Evolutionary conservation across 2,888 invertebrate species (phyloP).

Genomic region (Drosophila algonquin): DNA sequence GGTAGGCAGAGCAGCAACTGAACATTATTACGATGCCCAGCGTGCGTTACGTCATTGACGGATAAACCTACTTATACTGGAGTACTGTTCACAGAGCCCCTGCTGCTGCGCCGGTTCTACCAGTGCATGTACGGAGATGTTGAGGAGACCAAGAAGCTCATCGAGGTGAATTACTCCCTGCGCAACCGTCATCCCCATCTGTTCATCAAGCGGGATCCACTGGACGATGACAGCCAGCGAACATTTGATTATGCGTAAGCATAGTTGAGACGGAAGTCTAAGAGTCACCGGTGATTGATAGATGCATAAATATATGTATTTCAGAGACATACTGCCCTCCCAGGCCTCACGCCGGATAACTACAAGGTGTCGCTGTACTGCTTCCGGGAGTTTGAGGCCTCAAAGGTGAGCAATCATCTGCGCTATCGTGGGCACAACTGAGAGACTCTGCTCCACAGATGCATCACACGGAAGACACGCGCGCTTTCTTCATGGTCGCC

Average conservation of each 20-base stretch:
- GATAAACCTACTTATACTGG: constrained; percentile 4
- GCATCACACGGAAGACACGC: constrained; percentile 87
- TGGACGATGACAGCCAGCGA: constrained; percentile 67
- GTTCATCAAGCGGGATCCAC: constrained; percentile 85
- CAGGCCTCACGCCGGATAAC: constrained; percentile 87
- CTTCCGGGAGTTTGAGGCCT: constrained; percentile 86
- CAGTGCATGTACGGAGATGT: constrained; percentile 72
- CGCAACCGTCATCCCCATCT: constrained; percentile 85
- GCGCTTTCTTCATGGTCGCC: constrained; percentile 89
- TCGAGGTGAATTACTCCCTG: constrained; percentile 84
- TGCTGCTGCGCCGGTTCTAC: constrained; percentile 78
- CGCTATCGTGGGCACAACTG: no score
- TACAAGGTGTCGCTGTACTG: constrained; percentile 88
- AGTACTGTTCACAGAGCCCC: constrained; percentile 63
- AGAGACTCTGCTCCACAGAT: constrained; percentile 83
- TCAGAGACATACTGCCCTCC: constrained; percentile 88
- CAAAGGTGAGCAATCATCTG: constrained; percentile 73
- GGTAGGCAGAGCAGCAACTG: constrained; percentile 47
- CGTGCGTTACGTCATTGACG: constrained; percentile 57
- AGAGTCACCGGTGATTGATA: background rate
- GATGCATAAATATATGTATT: background rate
- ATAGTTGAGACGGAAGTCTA: background rate
- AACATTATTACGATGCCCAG: constrained; percentile 25
- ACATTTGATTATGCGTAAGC: constrained; percentile 78
- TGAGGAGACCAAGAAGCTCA: constrained; percentile 75